phyloP scores from a whole-genome alignment of 2,888 invertebrate species.

The Lissonota sp. region DNA sequence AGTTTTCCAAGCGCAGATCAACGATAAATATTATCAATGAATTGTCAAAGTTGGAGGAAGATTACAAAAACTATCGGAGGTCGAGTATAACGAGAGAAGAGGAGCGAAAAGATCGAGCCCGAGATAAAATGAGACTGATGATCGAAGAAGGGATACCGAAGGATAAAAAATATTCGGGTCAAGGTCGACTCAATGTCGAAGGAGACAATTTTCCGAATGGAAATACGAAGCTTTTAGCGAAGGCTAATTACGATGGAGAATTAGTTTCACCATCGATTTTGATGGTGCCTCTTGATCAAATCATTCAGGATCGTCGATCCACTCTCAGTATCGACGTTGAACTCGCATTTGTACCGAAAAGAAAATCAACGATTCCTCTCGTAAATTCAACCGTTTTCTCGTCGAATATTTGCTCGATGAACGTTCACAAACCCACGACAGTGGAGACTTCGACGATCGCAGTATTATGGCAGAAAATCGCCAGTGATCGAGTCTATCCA shows the following conservation, averaged over 20 bases:
- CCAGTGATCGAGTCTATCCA: conserved; percentile 57
- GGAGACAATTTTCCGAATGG: conserved; percentile 35
- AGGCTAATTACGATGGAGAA: conserved; percentile 8
- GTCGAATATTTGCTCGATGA: neutral
- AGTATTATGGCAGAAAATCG: conserved; percentile 60
- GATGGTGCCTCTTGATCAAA: neutral
- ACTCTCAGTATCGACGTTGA: conserved; percentile 15
- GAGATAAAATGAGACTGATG: conserved; percentile 11
- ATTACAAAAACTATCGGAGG: conserved; percentile 60
- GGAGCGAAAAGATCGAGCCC: conserved; percentile 16
- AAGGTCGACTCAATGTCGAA: conserved; percentile 1
- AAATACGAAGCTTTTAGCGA: conserved; percentile 2
- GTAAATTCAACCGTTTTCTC: neutral
- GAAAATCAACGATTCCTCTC: conserved; percentile 9
- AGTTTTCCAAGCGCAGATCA: conserved; percentile 17
- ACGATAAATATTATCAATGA: conserved; percentile 54
- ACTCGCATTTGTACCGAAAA: neutral
- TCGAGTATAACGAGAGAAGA: conserved; percentile 50
- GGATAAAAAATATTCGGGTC: conserved; percentile 25
- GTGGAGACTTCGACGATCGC: conserved; percentile 7
- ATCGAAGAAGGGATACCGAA: neutral
- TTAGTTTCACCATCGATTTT: conserved; percentile 10
- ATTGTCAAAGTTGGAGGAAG: conserved; percentile 62
- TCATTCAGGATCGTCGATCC: neutral
- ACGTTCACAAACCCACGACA: neutral